Evolutionary conservation across 2,113 vertebrate genomes (phyloP), one percentile per base, ranked within the genome.

Genomic region (Geococcyx californianus): DNA sequence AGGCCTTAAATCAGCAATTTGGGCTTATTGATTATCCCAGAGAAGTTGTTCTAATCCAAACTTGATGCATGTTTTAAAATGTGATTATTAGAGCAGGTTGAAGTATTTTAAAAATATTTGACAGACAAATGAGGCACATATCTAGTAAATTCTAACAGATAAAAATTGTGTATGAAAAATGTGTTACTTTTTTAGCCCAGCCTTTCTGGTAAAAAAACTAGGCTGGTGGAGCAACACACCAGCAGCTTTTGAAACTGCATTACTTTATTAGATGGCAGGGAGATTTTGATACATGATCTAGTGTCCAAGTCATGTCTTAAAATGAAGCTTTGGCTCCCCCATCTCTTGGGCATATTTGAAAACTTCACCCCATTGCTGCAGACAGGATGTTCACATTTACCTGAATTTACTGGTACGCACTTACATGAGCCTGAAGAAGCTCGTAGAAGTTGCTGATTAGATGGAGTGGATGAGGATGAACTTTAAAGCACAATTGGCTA

Each of bases 1-100:
- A 95, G 95, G 95, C 92, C 95, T 96, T 96, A 95, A 92, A 96
- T 96, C 90, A 96, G 93, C 95, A 90, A 87, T 93, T 97, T 93
- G 94, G 92, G 92, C 66, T 95, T 93, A 74, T 36, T 38, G 79
- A 68, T 93, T 90, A 81, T 95, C 92, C 88, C 96, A 96, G 95
- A 96, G 85, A 94, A 11, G 93, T 95, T 96, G 85, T 94, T 96
- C 90, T 84, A 85, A 96, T 95, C 92, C 90, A 95, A 93, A 93
- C 92, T 88, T 89, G 88, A 93, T 96, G 96, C 93, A 95, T 96
- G 93, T 92, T 86, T 95, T 93, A 74, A 93, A 93, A 93, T 90
- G 85, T 94, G 83, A 59, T 87, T 81, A 81, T 92, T 95, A 95
- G 96, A 94, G 86, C 95, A 94, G 96, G 64, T 75, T 67, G 83